Evolutionary conservation across 2,888 invertebrate genomes (phyloP).

Genomic region (Linnaemya tessellans): DNA sequence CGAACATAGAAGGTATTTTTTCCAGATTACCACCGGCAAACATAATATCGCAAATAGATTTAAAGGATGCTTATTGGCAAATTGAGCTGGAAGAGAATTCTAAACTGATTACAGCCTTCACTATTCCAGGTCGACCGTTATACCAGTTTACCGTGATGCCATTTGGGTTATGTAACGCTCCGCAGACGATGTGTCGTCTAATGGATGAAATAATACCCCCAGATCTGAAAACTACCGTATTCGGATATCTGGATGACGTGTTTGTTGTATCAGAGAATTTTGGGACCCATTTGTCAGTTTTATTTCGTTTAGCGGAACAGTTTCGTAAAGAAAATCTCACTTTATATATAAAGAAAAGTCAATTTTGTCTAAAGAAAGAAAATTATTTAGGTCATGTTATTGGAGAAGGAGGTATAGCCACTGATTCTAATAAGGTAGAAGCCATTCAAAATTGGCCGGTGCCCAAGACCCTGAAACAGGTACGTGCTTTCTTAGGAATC

Average conservation of each 20-base stretch:
- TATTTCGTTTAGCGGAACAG: background rate
- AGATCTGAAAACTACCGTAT: background rate
- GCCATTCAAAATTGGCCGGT: background rate
- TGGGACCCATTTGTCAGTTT: background rate
- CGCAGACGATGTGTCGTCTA: background rate
- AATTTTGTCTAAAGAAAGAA: conserved; percentile 7
- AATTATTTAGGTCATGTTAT: no score
- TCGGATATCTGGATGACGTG: no score
- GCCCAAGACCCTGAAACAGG: background rate
- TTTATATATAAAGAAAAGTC: background rate
- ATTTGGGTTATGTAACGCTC: no score
- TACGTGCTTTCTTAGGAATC: background rate
- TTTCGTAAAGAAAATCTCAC: background rate
- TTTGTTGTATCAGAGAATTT: background rate
- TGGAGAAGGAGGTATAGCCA: no score
- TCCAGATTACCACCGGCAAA: no score
- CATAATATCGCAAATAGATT: no score
- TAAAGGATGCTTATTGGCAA: no score
- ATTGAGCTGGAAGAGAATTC: no score
- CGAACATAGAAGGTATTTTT: no score
- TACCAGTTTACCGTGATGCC: no score
- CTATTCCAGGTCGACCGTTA: no score
- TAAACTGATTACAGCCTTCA: background rate
- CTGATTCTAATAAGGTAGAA: background rate
- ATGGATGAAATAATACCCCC: background rate